phyloP scores from a whole-genome alignment of 2,113 vertebrate genomes.

The Geococcyx californianus region DNA sequence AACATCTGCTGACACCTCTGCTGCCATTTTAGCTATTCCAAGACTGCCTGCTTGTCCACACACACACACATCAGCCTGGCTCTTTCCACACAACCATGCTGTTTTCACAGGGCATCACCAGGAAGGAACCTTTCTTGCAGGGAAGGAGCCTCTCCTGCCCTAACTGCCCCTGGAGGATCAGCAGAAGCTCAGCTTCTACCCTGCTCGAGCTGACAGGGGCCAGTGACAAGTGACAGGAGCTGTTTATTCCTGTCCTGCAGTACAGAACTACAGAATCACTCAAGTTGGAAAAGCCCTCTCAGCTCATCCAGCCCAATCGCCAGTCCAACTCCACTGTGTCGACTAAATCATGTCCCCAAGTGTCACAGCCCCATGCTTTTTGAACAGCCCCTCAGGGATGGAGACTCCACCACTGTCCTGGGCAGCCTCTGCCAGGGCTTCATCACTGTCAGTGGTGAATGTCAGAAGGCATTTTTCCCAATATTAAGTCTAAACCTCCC shows the following conservation, averaged over 20 bases:
- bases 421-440: too few species aligned
- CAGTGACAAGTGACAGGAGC: background rate
- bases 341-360: too few species aligned
- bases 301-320: too few species aligned
- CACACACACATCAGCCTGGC: background rate
- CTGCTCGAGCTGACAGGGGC: background rate
- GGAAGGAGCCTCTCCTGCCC: background rate
- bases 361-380: too few species aligned
- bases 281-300: too few species aligned
- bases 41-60: background rate
- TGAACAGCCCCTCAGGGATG: too few species aligned
- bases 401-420: too few species aligned
- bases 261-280: too few species aligned
- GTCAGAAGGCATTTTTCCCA: too few species aligned
- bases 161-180: background rate
- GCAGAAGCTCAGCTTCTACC: background rate
- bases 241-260: background rate
- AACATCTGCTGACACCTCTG: background rate
- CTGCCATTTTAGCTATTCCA: background rate
- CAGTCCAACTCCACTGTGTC: too few species aligned
- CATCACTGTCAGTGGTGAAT: too few species aligned
- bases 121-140: background rate
- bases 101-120: fast-evolving
- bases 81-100: background rate
- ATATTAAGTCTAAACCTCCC: too few species aligned